These are phyloP conservation scores for Anguilla rostrata DNA, from an alignment of 2,113 vertebrate species.

Conservation along the genomic window DNA sequence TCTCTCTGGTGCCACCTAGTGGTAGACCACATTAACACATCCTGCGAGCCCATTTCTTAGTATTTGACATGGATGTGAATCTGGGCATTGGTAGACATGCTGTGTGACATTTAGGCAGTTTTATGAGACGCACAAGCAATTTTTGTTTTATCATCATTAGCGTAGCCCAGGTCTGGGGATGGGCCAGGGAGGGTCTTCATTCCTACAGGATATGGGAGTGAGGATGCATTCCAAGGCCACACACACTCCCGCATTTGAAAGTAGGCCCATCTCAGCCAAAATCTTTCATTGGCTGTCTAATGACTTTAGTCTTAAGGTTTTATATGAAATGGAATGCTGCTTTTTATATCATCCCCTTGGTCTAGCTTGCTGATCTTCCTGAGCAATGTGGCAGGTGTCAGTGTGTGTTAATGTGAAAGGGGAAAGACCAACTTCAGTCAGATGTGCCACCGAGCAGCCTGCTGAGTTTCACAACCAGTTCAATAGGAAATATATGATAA, in stretches of 20 bases:
- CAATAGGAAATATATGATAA: neutral
- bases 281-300: neutral
- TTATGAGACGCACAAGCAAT: neutral
- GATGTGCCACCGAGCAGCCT: neutral
- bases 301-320: neutral
- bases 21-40: neutral
- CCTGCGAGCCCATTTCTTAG: neutral
- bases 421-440: neutral
- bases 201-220: neutral
- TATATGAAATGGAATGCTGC: neutral
- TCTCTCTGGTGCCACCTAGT: constrained; percentile 30
- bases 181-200: neutral
- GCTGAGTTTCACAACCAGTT: neutral
- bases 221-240: neutral
- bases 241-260: neutral
- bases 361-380: neutral
- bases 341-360: neutral
- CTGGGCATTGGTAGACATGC: neutral
- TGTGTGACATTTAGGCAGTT: neutral
- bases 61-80: neutral
- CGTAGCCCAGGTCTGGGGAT: neutral
- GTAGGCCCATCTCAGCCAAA: neutral
- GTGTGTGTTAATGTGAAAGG: neutral
- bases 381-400: neutral
- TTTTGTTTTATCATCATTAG: neutral